Evolutionary conservation across 2,797 vertebrate species (phyloP).

Genomic region (Sebastes taczanowskii): DNA sequence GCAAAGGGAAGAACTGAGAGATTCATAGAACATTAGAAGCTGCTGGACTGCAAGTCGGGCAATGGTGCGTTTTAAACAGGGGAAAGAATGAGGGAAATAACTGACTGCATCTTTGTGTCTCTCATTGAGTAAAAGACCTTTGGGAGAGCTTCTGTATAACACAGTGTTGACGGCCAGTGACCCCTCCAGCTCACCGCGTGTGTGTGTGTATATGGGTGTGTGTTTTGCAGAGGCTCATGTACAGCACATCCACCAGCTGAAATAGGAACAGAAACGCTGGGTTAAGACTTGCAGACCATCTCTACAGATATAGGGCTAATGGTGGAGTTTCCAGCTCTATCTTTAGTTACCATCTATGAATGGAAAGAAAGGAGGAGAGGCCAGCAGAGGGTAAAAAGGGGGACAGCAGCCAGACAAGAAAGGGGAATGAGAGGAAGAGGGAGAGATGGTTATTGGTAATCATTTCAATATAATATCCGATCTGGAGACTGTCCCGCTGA

Average conservation of each 20-base stretch:
- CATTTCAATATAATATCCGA: constrained; percentile 3
- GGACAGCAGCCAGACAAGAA: neutral
- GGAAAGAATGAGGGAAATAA: neutral
- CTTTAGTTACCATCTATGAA: constrained; percentile 33
- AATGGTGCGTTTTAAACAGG: constrained; percentile 14
- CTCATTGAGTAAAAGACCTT: constrained; percentile 10
- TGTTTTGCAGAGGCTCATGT: neutral
- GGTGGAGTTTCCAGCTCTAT: constrained; percentile 7
- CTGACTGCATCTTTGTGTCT: neutral
- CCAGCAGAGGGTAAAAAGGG: constrained; percentile 1
- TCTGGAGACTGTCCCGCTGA: neutral
- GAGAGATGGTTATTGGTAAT: constrained; percentile 5
- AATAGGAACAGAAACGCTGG: neutral
- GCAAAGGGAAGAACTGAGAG: constrained; percentile 23
- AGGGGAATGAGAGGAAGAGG: neutral
- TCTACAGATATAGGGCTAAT: constrained; percentile 10
- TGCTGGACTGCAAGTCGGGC: constrained; percentile 30
- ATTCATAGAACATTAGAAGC: constrained; percentile 57
- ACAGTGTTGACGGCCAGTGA: constrained; percentile 5
- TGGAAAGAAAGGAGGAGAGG: constrained; percentile 24
- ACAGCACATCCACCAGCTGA: neutral
- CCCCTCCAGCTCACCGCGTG: neutral
- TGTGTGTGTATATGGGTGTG: neutral
- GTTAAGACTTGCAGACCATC: neutral
- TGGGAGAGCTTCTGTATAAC: constrained; percentile 31